phyloP scores from a whole-genome alignment of 2,888 invertebrate species.

The Crematogaster levior region DNA sequence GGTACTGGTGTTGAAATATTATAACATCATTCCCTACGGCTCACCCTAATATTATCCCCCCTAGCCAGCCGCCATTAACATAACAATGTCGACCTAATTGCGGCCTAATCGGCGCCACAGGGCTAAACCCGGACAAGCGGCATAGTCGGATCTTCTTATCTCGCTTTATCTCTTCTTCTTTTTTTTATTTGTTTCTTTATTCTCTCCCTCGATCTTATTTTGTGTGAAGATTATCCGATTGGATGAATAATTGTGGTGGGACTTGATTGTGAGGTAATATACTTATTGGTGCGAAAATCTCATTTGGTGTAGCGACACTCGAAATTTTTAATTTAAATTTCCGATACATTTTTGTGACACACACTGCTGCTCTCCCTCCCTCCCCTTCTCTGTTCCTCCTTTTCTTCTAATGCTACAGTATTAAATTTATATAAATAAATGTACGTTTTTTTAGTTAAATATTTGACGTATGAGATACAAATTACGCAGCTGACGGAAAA shows the following conservation, averaged over 20 bases:
- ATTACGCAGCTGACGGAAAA: not conserved
- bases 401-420: not conserved
- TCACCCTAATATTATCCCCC: conserved; percentile 82
- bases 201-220: conserved; percentile 20
- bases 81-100: conserved; percentile 85
- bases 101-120: conserved; percentile 81
- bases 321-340: conserved; percentile 25
- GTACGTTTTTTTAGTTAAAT: not conserved
- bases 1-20: conserved; percentile 84
- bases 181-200: not conserved
- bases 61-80: conserved; percentile 81
- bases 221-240: conserved; percentile 28
- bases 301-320: not conserved
- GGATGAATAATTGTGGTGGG: conserved; percentile 3
- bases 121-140: conserved; percentile 71
- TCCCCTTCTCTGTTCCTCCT: not conserved
- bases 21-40: conserved; percentile 82
- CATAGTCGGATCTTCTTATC: conserved; percentile 54
- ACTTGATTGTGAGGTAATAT: not conserved
- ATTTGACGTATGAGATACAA: not conserved
- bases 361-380: not conserved
- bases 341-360: not conserved
- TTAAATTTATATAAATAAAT: conserved; percentile 14
- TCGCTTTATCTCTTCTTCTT: not conserved
- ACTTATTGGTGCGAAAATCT: conserved; percentile 13